Percentiles rank a stretch among this genome's conserved stretches.
phyloP scores from a whole-genome alignment of 1,140 invertebrate species.

The Pachypsylla venusta region DNA sequence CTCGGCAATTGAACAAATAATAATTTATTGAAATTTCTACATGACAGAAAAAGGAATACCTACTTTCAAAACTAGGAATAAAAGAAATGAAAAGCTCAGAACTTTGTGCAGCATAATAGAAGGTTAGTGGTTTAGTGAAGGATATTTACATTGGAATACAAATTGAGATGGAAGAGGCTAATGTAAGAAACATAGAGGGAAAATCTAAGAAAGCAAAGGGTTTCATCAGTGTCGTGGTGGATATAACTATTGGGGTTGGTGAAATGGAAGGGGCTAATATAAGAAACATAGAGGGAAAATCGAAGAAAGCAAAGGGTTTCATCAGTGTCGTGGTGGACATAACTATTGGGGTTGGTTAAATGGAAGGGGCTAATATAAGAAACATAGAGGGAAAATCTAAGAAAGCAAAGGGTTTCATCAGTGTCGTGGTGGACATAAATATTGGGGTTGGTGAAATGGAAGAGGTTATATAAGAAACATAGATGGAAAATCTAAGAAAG shows the following conservation, averaged over 20 bases:
- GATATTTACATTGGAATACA: constrained; percentile 2
- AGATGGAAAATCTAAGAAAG: not conserved
- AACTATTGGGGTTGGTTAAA: no score
- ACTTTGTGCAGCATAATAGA: no score
- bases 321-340: not conserved
- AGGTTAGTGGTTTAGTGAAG: not conserved
- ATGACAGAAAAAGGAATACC: not conserved
- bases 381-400: not conserved
- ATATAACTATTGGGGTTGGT: no score
- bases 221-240: no score
- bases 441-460: no score
- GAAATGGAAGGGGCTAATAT: not conserved
- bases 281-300: not conserved
- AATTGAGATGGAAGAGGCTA: not conserved
- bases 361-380: not conserved
- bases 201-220: not conserved
- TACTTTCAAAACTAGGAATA: not conserved
- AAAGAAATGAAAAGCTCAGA: not conserved
- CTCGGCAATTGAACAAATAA: not conserved
- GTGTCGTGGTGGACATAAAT: no score
- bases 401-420: not conserved
- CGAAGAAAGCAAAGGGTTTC: not conserved
- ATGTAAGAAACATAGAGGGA: not conserved
- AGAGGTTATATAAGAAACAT: not conserved
- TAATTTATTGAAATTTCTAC: not conserved